Base-by-base conservation (phyloP, 2,888 invertebrate genomes). In the Lithosia quadra region DNA sequence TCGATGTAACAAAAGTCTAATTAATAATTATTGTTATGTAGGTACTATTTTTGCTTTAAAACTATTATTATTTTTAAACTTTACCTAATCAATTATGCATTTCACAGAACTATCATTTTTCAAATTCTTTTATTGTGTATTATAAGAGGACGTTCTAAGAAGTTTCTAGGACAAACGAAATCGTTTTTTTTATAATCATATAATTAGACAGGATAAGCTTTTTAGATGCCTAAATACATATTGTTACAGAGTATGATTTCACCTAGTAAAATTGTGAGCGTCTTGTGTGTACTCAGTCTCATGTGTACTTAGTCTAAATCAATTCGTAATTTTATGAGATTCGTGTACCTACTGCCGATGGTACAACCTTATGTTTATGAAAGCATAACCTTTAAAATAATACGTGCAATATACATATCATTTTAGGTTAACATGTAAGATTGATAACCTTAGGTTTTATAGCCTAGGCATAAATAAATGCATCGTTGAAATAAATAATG, bases 401-500 rank as follows among this genome's bases (percentile, higher is more conserved):
- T 56, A 24, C 24, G 2, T 24, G 34, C 22, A 60, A 39, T 60
- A 49, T n/a, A 49, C 43, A 43, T 49, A 49, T 49, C 2, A 1
- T 49, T 49, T 49, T n/a, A 49, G 9, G 49, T 49, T 49, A 43
- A 43, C 22, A 62, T 21, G 5, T 39, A 22, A 21, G 43, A 24
- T 21, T 28, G 49, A 62, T 49, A 62, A 62, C 61, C 61, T 43
- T 24, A 62, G 24, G 22, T 62, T 62, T 62, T 62, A 62, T 49
- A 28, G 28, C 61, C 28, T n/a, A 18, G n/a, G n/a, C 49, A 63
- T 49, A 65, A 43, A 34, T 55, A 34, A 28, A 63, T 36, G 34
- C 60, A 60, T 15, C 60, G 22, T 55, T 61, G 15, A 53, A 58
- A 65, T 63, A 64, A 33, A 49, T 53, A 65, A 58, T 58, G 53